These are phyloP conservation scores for Drosophila austrosaltans DNA, from an alignment of 2,888 invertebrate genomes.

Conservation along the genomic window DNA sequence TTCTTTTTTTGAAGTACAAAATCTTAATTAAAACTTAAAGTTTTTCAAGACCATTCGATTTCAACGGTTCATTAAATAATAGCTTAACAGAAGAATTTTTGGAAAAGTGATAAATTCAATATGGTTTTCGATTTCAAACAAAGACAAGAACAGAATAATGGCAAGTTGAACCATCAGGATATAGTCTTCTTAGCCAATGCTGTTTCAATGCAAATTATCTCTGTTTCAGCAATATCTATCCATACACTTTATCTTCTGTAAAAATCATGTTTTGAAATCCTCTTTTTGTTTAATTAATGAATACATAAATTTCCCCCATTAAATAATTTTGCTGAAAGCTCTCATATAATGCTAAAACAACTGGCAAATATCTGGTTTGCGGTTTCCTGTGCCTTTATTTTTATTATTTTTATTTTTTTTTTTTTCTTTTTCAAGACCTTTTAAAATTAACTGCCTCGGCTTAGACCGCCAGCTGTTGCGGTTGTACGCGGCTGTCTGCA, in stretches of 20 bases:
- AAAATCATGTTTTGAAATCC: neutral
- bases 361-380: neutral
- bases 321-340: neutral
- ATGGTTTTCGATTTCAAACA: too few relatives aligned
- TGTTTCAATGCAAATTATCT: too few relatives aligned
- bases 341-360: neutral
- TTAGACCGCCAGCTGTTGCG: slow-evolving; percentile 20
- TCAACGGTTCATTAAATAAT: too few relatives aligned
- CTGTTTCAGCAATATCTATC: too few relatives aligned
- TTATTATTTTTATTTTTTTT: neutral
- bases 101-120: too few relatives aligned
- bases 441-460: slow-evolving; percentile 46
- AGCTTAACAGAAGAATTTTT: too few relatives aligned
- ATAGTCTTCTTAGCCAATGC: too few relatives aligned
- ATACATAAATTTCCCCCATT: neutral
- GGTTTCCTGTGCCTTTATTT: slow-evolving; percentile 1
- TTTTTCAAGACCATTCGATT: too few relatives aligned
- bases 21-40: too few relatives aligned
- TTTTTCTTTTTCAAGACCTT: slow-evolving; percentile 5
- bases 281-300: neutral
- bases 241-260: neutral
- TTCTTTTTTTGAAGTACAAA: too few relatives aligned
- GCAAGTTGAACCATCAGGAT: too few relatives aligned
- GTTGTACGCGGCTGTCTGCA: slow-evolving; percentile 14
- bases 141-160: too few relatives aligned